phyloP scores from a whole-genome alignment of 2,113 vertebrate species.

The Microcebus tavaratra region DNA sequence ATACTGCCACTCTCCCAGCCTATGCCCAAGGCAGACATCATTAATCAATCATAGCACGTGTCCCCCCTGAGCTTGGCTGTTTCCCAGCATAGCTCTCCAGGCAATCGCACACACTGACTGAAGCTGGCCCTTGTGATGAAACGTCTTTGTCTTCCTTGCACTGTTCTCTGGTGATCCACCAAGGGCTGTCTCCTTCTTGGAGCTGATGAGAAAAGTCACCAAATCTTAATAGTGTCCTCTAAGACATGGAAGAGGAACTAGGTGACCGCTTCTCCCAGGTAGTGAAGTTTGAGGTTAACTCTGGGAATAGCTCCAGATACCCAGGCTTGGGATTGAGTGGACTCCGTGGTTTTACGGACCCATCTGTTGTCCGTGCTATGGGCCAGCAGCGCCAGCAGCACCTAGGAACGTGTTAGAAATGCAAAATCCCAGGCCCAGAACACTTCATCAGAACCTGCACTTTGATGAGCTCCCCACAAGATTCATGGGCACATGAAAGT shows the following conservation, averaged over 20 bases:
- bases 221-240: background rate
- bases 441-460: background rate
- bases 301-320: background rate
- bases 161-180: background rate
- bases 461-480: background rate
- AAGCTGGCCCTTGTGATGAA: background rate
- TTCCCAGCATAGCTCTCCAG: background rate
- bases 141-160: background rate
- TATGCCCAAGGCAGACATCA: slow-evolving; percentile 43
- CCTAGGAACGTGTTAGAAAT: background rate
- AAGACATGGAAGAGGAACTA: background rate
- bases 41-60: background rate
- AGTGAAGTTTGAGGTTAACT: background rate
- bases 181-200: background rate
- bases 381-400: background rate
- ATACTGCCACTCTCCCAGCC: background rate
- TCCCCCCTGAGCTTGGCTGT: background rate
- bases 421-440: background rate
- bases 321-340: background rate
- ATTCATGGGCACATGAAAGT: background rate
- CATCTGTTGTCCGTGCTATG: background rate
- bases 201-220: background rate
- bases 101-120: background rate
- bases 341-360: background rate
- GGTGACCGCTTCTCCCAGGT: background rate